Base-by-base conservation (phyloP, 2,888 invertebrate genomes). In the Poecilus cupreus region DNA sequence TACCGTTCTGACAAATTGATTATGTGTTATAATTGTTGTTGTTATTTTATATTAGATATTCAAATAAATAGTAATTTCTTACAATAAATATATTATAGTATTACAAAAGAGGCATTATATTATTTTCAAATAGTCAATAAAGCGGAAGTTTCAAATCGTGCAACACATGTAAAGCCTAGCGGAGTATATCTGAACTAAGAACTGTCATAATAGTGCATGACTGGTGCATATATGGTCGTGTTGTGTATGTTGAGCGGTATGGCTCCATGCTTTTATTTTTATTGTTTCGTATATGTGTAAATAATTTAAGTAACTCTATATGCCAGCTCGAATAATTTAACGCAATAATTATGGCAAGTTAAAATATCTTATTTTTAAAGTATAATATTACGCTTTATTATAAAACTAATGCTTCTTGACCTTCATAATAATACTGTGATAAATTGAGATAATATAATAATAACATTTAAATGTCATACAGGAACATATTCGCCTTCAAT, bases 351-450 rank as follows among this genome's bases (percentile, higher is more conserved):
- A 51, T 51, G 51, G 51, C 13, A 51, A 51, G 18, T 18, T 18
- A 18, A 13, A 51, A 18, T 18, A 46, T 1, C 13, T 46, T 46
- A 13, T n/a, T 43, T n/a, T 26, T 5, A n/a, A 43, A 43, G 43
- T n/a, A 5, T 5, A 43, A 43, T 8, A 8, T 32, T 32, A 32
- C 4, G 18, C 22, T 54, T 8, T 10, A 20, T 8, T 51, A 18
- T 54, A 54, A 54, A 54, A 18, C 6, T 18, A 49, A 49, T 49
- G 8, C 16, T 22, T 60, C 24, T 46, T 72, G 72, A 72, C 72
- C 43, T 72, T 72, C 72, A 72, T 24, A 43, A 24, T 72, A 72
- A 72, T 20, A 4, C 43, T 46, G 46, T 72, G 46, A 46, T 72
- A 46, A 72, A 60, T 24, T 8, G 11, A 24, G 32, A 72, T 72